Percentiles rank a stretch among this genome's conserved stretches.
Conservation (phyloP, 1,140 invertebrate species). For the Drosophila teissieri region DNA sequence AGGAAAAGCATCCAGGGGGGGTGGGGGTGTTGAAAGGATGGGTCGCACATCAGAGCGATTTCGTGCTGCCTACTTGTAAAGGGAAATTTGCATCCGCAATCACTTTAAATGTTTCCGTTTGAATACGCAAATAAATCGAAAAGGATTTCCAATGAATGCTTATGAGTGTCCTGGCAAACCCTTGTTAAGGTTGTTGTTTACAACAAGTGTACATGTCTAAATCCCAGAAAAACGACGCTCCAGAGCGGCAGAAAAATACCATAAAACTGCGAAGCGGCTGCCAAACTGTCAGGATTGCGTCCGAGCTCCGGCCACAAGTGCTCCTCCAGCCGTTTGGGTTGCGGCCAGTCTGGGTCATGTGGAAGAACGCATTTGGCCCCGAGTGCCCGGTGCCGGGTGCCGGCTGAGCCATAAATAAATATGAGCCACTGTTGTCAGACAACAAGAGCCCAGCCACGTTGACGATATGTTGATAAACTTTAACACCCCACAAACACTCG, state of each 20-base stretch:
- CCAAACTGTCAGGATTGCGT: conserved; percentile 36
- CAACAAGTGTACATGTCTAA: conserved; percentile 79
- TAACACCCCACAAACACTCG: conserved; percentile 54
- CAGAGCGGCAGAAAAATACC: conserved; percentile 29
- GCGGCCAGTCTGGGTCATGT: conserved; percentile 57
- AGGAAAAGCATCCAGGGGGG: conserved; percentile 12
- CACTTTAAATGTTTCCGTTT: conserved; percentile 84
- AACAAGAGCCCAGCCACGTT: conserved; percentile 60
- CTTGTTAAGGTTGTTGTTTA: conserved; percentile 82
- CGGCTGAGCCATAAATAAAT: conserved; percentile 77
- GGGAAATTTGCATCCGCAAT: conserved; percentile 81
- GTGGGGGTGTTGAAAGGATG: not conserved
- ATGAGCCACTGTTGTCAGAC: conserved; percentile 66
- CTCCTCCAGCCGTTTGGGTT: conserved; percentile 27
- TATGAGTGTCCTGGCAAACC: conserved; percentile 73
- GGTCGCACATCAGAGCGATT: conserved; percentile 52
- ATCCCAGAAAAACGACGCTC: conserved; percentile 55
- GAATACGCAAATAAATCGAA: conserved; percentile 84
- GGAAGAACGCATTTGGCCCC: conserved; percentile 35
- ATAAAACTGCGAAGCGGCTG: conserved; percentile 66
- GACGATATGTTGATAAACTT: conserved; percentile 83
- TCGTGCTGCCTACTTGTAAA: conserved; percentile 52
- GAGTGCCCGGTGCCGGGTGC: conserved; percentile 39
- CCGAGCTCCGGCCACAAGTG: conserved; percentile 39
- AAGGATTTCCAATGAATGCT: conserved; percentile 82